Conservation (phyloP, 2,888 invertebrate genomes). For the Idaea dimidiata region DNA sequence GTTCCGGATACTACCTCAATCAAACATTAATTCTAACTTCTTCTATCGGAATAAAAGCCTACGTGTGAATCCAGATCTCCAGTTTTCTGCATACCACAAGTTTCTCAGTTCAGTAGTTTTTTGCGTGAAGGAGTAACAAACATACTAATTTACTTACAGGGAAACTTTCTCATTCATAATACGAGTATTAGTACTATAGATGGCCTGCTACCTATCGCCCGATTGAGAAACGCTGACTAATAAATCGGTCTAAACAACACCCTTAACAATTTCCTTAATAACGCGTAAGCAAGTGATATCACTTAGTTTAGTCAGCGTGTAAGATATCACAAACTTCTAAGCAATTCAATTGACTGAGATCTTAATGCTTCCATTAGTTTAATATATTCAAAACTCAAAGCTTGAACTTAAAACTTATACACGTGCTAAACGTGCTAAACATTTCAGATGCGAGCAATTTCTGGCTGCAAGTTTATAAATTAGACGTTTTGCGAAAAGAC, state of each 20-base stretch:
- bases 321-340: background rate
- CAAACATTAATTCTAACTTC: too few relatives aligned
- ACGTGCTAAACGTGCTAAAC: background rate
- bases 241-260: background rate
- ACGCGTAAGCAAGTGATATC: background rate
- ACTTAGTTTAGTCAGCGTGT: background rate
- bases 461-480: background rate
- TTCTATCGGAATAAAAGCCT: too few relatives aligned
- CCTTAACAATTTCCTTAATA: background rate
- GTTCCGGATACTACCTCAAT: too few relatives aligned
- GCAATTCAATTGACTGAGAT: conserved; percentile 2
- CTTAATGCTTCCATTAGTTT: background rate
- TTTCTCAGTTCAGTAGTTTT: too few relatives aligned
- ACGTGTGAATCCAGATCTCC: too few relatives aligned
- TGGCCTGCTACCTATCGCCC: too few relatives aligned
- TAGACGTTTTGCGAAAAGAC: background rate
- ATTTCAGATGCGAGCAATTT: background rate
- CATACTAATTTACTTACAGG: too few relatives aligned
- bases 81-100: too few relatives aligned
- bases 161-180: too few relatives aligned
- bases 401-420: background rate
- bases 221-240: too few relatives aligned
- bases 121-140: too few relatives aligned
- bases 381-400: background rate
- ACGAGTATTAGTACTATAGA: too few relatives aligned